phyloP scores from a whole-genome alignment of 2,888 invertebrate species.

The Drosophila nigricruria region DNA sequence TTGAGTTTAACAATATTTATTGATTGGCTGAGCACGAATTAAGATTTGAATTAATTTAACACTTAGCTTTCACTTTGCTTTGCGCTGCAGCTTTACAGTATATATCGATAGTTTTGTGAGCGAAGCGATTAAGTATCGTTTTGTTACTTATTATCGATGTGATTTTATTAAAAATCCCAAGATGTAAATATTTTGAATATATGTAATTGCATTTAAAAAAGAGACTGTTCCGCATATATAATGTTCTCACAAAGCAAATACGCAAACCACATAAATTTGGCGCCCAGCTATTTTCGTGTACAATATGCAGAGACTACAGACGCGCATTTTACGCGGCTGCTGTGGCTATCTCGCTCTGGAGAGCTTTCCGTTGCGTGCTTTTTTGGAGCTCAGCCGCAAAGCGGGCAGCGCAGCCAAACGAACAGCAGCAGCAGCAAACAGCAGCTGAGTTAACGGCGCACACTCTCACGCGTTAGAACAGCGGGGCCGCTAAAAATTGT shows the following conservation, averaged over 20 bases:
- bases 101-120: conserved; percentile 15
- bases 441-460: conserved; percentile 66
- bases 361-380: conserved; percentile 58
- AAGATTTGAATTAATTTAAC: not conserved
- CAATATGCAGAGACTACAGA: not conserved
- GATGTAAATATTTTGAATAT: not conserved
- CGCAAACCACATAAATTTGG: not conserved
- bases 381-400: conserved; percentile 61
- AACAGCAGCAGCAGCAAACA: conserved; percentile 50
- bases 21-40: not conserved
- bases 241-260: not conserved
- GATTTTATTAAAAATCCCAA: not conserved
- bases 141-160: not conserved
- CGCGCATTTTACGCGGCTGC: conserved; percentile 6
- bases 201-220: not conserved
- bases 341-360: conserved; percentile 42
- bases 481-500: conserved; percentile 56
- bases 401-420: conserved; percentile 57
- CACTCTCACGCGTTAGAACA: conserved; percentile 65
- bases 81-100: not conserved
- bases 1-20: not conserved
- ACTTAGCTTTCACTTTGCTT: not conserved
- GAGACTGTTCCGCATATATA: not conserved
- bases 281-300: not conserved
- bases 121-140: not conserved